Base-by-base conservation (phyloP, 1,140 invertebrate genomes). In the Scylla paramamosain region DNA sequence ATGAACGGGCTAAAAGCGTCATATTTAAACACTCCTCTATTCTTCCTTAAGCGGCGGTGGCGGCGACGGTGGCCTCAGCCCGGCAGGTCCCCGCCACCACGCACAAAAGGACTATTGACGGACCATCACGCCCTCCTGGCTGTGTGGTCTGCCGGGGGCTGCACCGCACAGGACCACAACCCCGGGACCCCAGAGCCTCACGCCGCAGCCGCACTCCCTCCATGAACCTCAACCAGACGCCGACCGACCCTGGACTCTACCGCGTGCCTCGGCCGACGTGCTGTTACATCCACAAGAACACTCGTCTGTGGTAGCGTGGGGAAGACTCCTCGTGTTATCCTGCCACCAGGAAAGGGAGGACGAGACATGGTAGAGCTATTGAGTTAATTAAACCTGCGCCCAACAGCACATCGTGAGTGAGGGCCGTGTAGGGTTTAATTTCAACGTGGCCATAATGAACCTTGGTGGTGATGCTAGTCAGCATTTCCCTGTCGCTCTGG, bases 21-120 rank as follows among this genome's bases (percentile, higher is more conserved):
- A 59, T 59, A 59, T 59, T 39, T 59, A 59, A 28, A 10, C 16
- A 25, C 31, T 59, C 6, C 20, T 77, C 45, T 91, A 31, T n/a
- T 91, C 89, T 39, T 91, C 59, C 52, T 32, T 25, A 20, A 25
- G 89, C 83, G 25, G 92, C 52, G 25, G 45, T 88, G 83, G 82
- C 2, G 46, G 92, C 16, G 10, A 32, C 59, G 92, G 92, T 93
- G 92, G 92, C 87, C 46, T 28, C 31, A 52, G 46, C 92, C 86
- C 92, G 45, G 77, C 92, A 46, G 83, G 92, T 88, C 84, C 39
- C 67, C 92, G 84, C 92, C 92, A 93, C 92, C 83, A 93, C 92
- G 87, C 92, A 93, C 92, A 93, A 93, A 93, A 93, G 92, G 92
- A 88, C 92, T 77, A 93, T 93, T 93, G 92, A 93, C 92, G 92